Conservation (phyloP, 1,140 invertebrate genomes). For the Sycophila sp. region DNA sequence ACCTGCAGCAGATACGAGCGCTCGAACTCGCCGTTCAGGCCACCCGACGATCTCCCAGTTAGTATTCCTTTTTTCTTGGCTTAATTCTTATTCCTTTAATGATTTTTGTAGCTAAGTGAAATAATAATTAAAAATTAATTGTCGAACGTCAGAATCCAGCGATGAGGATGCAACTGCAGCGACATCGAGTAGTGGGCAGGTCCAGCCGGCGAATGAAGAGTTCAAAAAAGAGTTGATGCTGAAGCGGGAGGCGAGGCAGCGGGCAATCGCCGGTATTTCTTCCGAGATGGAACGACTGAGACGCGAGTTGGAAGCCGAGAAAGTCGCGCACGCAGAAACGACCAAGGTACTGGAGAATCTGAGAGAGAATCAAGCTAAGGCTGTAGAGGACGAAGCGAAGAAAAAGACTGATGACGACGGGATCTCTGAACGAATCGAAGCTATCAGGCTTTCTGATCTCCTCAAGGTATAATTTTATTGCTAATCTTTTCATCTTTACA, state of each 20-base stretch:
- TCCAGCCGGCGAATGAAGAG: conserved; percentile 47
- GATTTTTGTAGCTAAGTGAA: too few relatives aligned
- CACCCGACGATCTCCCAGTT: too few relatives aligned
- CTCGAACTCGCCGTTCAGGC: conserved; percentile 51
- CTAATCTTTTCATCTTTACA: not conserved
- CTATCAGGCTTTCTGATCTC: conserved; percentile 49
- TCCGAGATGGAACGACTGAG: conserved; percentile 62
- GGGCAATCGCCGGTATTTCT: conserved; percentile 62
- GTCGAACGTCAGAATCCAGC: too few relatives aligned
- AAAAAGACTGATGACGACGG: conserved; percentile 31
- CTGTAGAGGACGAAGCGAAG: conserved; percentile 25
- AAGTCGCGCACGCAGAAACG: conserved; percentile 61
- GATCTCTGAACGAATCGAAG: conserved; percentile 42
- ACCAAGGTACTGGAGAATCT: conserved; percentile 53
- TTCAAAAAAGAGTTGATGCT: conserved; percentile 61
- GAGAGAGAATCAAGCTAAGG: conserved; percentile 46
- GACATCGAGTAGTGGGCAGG: not conserved
- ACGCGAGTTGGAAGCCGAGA: conserved; percentile 59
- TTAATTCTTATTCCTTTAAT: too few relatives aligned
- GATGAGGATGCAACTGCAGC: too few relatives aligned
- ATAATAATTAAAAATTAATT: too few relatives aligned
- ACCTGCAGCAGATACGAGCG: conserved; percentile 52
- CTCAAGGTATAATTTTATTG: conserved; percentile 50
- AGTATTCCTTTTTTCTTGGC: too few relatives aligned
- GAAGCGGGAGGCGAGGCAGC: conserved; percentile 61